Conservation (phyloP, 2,888 invertebrate genomes). For the Temnothorax unifasciatus region DNA sequence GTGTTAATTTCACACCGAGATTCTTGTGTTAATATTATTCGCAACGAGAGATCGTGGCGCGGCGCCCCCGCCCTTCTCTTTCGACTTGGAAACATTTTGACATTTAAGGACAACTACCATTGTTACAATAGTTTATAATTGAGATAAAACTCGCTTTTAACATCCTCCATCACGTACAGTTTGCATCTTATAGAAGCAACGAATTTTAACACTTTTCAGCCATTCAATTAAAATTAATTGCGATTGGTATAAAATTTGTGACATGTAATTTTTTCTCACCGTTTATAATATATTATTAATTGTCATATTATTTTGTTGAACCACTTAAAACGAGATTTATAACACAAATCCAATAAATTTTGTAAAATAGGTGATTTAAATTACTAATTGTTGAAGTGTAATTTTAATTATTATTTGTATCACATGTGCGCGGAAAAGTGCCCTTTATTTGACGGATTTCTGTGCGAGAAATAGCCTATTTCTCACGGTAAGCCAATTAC, state of each 20-base stretch:
- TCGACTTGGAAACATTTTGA: conserved; percentile 11
- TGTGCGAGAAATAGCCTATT: no score
- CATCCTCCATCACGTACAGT: background rate
- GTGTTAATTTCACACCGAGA: conserved; percentile 14
- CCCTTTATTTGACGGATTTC: no score
- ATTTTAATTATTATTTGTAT: conserved; percentile 1
- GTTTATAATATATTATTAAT: background rate
- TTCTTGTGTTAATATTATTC: conserved; percentile 28
- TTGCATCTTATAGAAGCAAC: no score
- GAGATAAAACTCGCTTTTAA: conserved; percentile 8
- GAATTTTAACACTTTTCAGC: background rate
- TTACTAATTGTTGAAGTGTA: background rate
- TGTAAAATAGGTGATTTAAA: background rate
- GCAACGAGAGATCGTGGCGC: background rate
- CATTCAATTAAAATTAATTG: conserved; percentile 6
- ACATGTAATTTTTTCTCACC: background rate
- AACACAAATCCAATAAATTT: background rate
- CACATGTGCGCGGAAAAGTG: no score
- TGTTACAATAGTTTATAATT: conserved; percentile 20
- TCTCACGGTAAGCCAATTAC: no score
- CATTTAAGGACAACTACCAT: conserved; percentile 12
- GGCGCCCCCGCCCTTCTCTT: background rate
- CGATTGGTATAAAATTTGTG: background rate
- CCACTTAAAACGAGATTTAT: background rate
- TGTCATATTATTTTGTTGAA: background rate